A percentile compares a stretch with the other conserved stretches of the same genome.
Conservation (phyloP, 2,797 vertebrate genomes). For the Apogon talboti region DNA sequence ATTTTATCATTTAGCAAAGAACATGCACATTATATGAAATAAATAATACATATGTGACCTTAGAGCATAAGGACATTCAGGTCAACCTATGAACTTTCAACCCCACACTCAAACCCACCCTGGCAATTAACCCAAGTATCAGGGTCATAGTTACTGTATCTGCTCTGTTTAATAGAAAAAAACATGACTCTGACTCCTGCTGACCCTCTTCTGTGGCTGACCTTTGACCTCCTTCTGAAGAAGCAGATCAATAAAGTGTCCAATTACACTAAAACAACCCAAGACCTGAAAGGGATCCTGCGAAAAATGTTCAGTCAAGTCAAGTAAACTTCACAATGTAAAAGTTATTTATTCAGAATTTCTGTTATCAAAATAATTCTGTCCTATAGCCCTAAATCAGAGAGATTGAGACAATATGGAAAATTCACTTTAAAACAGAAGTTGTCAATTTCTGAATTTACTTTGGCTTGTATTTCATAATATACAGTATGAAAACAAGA, state of each 20-base stretch:
- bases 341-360: neutral
- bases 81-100: too few relatives aligned
- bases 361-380: neutral
- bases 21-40: too few relatives aligned
- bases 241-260: constrained; percentile 40
- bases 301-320: neutral
- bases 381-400: too few relatives aligned
- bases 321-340: neutral
- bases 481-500: too few relatives aligned
- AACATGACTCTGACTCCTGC: constrained; percentile 16
- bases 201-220: constrained; percentile 29
- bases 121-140: constrained; percentile 4
- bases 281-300: neutral
- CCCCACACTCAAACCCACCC: too few relatives aligned
- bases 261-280: constrained; percentile 20
- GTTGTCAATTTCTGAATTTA: too few relatives aligned
- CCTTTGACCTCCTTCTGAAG: constrained; percentile 34
- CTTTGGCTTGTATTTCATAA: too few relatives aligned
- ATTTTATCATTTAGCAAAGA: too few relatives aligned
- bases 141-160: neutral
- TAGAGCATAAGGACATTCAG: too few relatives aligned
- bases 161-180: constrained; percentile 11
- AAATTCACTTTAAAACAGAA: too few relatives aligned
- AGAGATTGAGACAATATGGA: too few relatives aligned
- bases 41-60: too few relatives aligned